Percentiles rank a stretch among this genome's conserved stretches.
phyloP scores from a whole-genome alignment of 2,888 invertebrate species.

The Melanargia galathea region DNA sequence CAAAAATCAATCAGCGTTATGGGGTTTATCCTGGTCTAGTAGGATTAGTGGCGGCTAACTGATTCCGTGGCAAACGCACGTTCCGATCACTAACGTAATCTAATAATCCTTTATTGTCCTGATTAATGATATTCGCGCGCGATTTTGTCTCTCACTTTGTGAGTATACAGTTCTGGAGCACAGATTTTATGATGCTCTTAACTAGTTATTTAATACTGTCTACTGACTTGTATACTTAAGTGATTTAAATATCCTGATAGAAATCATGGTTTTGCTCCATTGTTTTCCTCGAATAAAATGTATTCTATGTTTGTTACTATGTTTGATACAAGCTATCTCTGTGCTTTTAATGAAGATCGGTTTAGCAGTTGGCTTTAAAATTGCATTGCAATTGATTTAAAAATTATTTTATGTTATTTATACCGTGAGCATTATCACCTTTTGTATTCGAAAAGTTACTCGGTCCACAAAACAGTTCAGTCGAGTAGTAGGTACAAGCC shows the following conservation, averaged over 20 bases:
- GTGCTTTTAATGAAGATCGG: too few species aligned
- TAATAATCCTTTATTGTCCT: slow-evolving; percentile 54
- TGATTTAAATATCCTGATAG: too few species aligned
- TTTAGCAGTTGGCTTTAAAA: too few species aligned
- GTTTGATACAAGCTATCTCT: too few species aligned
- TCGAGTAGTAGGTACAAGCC: background rate
- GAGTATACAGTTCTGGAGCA: background rate
- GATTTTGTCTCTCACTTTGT: slow-evolving; percentile 4
- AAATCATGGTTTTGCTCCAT: too few species aligned
- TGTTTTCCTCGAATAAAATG: too few species aligned
- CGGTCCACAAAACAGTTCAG: background rate
- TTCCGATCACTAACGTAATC: slow-evolving; percentile 52
- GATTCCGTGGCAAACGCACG: slow-evolving; percentile 52
- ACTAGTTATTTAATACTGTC: background rate
- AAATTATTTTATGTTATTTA: too few species aligned
- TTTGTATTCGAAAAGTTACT: slow-evolving; percentile 4
- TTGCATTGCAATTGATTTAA: too few species aligned
- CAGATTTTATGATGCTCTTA: background rate
- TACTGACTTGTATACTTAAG: too few species aligned
- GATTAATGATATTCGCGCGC: slow-evolving; percentile 49
- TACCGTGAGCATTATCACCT: background rate
- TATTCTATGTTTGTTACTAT: too few species aligned
- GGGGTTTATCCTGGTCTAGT: slow-evolving; percentile 71
- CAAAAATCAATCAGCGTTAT: slow-evolving; percentile 79
- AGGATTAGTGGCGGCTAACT: slow-evolving; percentile 68